Conservation (phyloP, 2,888 invertebrate species). For the Lingula anatina region DNA sequence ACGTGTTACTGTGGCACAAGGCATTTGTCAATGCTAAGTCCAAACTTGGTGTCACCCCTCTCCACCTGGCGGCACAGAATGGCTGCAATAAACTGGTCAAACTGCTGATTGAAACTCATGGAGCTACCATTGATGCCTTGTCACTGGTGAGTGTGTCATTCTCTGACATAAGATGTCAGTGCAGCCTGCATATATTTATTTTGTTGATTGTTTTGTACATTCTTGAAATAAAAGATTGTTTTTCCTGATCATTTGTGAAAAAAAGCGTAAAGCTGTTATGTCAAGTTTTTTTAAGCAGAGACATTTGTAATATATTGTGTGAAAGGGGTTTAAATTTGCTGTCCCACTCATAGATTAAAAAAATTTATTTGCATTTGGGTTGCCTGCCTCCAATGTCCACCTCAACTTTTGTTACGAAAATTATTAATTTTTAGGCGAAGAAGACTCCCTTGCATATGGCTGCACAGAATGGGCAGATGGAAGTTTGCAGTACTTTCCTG, state of each 20-base stretch:
- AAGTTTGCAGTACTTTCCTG: constrained; percentile 85
- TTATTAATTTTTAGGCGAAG: constrained; percentile 65
- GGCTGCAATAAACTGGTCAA: constrained; percentile 86
- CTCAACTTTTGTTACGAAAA: too few relatives aligned
- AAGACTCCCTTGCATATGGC: constrained; percentile 97
- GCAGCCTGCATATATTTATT: too few relatives aligned
- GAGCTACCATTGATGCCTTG: constrained; percentile 90
- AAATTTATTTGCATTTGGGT: too few relatives aligned
- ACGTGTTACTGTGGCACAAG: constrained; percentile 78
- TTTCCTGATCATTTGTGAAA: too few relatives aligned
- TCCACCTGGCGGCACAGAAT: constrained; percentile 95
- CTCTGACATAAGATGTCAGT: background rate
- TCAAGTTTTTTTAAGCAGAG: too few relatives aligned
- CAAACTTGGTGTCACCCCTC: constrained; percentile 90
- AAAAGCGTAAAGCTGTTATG: too few relatives aligned
- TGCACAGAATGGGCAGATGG: constrained; percentile 91
- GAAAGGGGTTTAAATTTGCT: too few relatives aligned
- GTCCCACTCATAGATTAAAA: too few relatives aligned
- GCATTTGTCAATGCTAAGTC: constrained; percentile 99
- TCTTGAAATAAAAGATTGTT: too few relatives aligned
- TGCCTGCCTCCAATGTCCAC: too few relatives aligned
- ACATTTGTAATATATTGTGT: too few relatives aligned
- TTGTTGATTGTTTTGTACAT: too few relatives aligned
- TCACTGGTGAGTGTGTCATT: constrained; percentile 62
- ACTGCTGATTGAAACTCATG: constrained; percentile 89